phyloP scores from a whole-genome alignment of 2,888 invertebrate species.

The Hermodice carunculata region DNA sequence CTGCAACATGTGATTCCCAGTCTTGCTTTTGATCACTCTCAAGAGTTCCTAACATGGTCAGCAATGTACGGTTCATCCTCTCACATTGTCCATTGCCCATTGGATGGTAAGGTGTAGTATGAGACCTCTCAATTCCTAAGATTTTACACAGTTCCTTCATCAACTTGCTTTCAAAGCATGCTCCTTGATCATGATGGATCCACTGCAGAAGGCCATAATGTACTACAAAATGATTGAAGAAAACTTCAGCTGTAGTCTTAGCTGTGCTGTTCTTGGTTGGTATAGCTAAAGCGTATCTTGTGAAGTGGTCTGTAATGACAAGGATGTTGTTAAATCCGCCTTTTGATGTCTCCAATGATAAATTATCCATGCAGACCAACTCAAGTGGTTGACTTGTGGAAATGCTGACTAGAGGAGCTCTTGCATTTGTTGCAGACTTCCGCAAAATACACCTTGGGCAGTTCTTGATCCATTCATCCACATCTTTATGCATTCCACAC shows the following conservation, averaged over 20 bases:
- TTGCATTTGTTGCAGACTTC: no score
- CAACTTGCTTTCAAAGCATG: constrained; percentile 3
- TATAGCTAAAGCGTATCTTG: constrained; percentile 27
- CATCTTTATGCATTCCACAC: no score
- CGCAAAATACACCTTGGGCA: no score
- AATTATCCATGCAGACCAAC: constrained; percentile 31
- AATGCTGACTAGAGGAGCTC: constrained; percentile 18
- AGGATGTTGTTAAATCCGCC: constrained; percentile 29
- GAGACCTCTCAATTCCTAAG: neutral
- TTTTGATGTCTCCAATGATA: constrained; percentile 24
- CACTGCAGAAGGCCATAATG: constrained; percentile 30
- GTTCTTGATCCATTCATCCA: no score
- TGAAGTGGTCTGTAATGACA: constrained; percentile 37
- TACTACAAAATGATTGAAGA: constrained; percentile 26
- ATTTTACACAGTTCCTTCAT: neutral
- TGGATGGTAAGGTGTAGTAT: constrained; percentile 27
- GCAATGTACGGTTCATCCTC: constrained; percentile 29
- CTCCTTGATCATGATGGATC: constrained; percentile 10
- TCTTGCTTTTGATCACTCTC: constrained; percentile 21
- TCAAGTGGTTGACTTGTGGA: constrained; percentile 24
- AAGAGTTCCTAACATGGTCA: constrained; percentile 33
- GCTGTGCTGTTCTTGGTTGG: constrained; percentile 32
- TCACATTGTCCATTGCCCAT: constrained; percentile 43
- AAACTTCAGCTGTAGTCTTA: constrained; percentile 29
- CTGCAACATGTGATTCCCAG: constrained; percentile 20